Base-by-base conservation (phyloP, 2,113 vertebrate species). In the Tympanuchus pallidicinctus region DNA sequence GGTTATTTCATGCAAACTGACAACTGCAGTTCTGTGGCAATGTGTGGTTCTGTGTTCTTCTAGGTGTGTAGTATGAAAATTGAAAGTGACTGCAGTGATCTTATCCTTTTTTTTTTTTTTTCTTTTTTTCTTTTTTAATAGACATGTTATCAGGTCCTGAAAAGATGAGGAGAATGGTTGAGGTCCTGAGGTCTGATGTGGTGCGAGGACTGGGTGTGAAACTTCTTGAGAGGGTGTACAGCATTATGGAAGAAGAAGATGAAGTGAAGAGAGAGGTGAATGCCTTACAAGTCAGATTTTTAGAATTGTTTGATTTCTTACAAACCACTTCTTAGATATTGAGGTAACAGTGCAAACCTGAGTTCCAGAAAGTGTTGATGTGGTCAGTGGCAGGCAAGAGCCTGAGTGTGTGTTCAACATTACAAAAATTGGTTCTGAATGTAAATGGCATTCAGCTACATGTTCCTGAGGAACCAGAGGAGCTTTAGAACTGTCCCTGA, bases 191-290 rank as follows among this genome's bases (percentile, higher is more conserved):
- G 86, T 98, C 98, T 73, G 99, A 99, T 93, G 98, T 99, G 67
- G 97, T 99, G 38, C 98, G 98, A 90, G 99, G 98, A 50, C 78
- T 99, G 52, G 99, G 99, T 24, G 97, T 99, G 91, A 99, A 99
- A 86, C 98, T 99, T 94, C 97, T 99, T 82, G 98, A 99, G 93
- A 97, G 97, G 95, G 99, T 98, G 4, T 97, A 99, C 95, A 98
- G 98, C 92, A 97, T 99, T 95, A 98, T 99, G 98, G 99, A 99
- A 91, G 98, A 99, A 71, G 98, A 99, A 0, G 98, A 99, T 92
- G 99, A 99, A 81, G 54, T n/a, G 2, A 97, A 98, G 90, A 98
- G 98, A 98, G 99, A 99, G 98, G 99, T 98, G 92, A 96, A 95
- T 93, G 8, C 76, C n/a, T 82, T 38, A 47, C 57, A n/a, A 86